Evolutionary conservation across 2,797 vertebrate species (phyloP), one percentile per base, ranked within the genome.

Genomic region (Danio kyathit): DNA sequence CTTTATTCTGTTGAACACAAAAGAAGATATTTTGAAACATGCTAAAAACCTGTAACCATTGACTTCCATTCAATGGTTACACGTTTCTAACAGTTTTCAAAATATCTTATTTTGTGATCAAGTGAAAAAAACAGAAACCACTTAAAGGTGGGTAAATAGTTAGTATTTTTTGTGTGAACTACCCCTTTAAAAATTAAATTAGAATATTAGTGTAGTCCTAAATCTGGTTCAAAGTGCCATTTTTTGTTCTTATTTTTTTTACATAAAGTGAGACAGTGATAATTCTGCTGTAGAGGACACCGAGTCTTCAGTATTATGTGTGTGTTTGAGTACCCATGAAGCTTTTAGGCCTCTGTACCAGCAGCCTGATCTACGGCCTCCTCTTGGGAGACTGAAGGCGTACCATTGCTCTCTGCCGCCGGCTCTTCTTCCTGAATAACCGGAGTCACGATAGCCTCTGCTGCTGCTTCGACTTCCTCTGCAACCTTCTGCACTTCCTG

Each of bases 351-450:
- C 69, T 88, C 77, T 76, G 76, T 52, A 41, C 89, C 86, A 59
- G 88, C 80, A 74, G 87, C 76, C n/a, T 80, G 85, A 71, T 78
- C 61, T 16, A 79, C 72, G 61, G 76, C 80, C 81, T 89, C 89
- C 72, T 91, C 88, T 73, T 86, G 83, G 63, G 87, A 75, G 61
- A 88, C 81, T 57, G 86, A 88, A 88, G 85, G 89, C 82, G 83
- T 94, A 92, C 92, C 88, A 49, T 87, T 86, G 89, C 81, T 86
- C 87, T 91, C 88, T 0, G 85, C 59, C 3, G 40, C 77, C n/a
- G 84, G 67, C 66, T 88, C 85, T 82, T 86, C 90, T 76, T 74
- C 54, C 6, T 76, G 52, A 3, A 81, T 13, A 1, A 63, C 59
- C 0, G 89, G 86, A 59, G 89, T 86, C 0, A 86, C 82, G 0